Percentiles rank a stretch among this genome's conserved stretches.
Conservation (phyloP, 2,113 vertebrate genomes). For the Nipponia nippon region DNA sequence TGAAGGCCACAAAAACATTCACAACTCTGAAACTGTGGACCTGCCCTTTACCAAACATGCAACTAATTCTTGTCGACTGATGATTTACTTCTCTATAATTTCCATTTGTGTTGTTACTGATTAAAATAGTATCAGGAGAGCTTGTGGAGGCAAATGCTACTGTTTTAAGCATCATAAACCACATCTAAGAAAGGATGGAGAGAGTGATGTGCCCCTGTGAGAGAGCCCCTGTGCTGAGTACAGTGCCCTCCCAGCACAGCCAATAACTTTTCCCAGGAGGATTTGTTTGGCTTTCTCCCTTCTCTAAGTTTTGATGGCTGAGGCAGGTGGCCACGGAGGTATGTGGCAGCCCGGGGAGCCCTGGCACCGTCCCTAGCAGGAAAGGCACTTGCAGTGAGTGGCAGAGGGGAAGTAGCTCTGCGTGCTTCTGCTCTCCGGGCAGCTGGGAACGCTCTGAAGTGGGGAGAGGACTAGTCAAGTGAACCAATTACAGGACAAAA, state of each 20-base stretch:
- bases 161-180: neutral
- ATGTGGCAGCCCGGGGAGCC: neutral
- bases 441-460: neutral
- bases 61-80: neutral
- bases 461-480: neutral
- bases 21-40: neutral
- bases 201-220: neutral
- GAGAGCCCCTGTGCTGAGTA: neutral
- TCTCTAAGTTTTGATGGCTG: neutral
- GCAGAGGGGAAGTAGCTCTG: neutral
- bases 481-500: neutral
- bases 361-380: neutral
- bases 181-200: neutral
- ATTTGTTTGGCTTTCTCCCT: neutral
- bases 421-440: neutral
- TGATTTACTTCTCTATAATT: neutral
- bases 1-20: neutral
- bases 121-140: neutral
- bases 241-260: neutral
- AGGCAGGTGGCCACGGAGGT: neutral
- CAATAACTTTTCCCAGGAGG: neutral
- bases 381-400: fast-evolving
- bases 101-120: neutral
- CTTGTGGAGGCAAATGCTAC: neutral
- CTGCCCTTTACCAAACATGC: neutral